These are phyloP conservation scores for Psittacula echo DNA, from an alignment of 2,797 vertebrate genomes.

Conservation along the genomic window DNA sequence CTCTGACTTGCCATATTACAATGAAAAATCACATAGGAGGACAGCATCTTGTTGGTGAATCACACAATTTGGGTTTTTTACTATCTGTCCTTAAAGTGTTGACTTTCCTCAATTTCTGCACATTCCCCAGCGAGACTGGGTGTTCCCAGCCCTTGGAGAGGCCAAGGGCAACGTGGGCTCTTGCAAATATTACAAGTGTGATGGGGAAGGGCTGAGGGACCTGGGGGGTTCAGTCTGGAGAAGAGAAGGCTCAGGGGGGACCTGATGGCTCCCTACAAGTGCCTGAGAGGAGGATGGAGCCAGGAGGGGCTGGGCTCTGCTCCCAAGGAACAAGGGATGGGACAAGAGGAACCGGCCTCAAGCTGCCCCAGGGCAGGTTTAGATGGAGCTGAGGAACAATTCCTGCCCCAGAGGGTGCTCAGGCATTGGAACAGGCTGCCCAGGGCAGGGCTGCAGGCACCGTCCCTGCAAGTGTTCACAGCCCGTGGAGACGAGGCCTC, in stretches of 20 bases:
- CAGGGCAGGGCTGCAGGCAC: no score
- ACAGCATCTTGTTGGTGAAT: background rate
- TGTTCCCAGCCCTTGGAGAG: background rate
- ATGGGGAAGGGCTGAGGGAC: background rate
- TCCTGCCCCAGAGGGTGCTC: no score
- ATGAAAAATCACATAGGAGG: background rate
- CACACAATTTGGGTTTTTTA: background rate
- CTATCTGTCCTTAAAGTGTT: background rate
- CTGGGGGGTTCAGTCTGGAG: background rate
- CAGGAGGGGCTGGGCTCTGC: no score
- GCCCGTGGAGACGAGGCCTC: no score
- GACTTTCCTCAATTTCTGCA: background rate
- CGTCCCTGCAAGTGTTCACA: no score
- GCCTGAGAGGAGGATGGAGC: no score
- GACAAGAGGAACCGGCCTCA: no score
- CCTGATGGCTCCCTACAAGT: background rate
- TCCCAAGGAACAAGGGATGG: no score
- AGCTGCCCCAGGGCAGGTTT: no score
- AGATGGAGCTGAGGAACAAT: no score
- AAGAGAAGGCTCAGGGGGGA: background rate
- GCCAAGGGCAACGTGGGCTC: background rate
- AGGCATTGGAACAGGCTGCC: no score
- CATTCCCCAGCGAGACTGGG: background rate
- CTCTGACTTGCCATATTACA: rapidly evolving
- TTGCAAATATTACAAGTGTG: background rate